Conservation (phyloP, 2,888 invertebrate genomes). For the Petrophora chlorosata region DNA sequence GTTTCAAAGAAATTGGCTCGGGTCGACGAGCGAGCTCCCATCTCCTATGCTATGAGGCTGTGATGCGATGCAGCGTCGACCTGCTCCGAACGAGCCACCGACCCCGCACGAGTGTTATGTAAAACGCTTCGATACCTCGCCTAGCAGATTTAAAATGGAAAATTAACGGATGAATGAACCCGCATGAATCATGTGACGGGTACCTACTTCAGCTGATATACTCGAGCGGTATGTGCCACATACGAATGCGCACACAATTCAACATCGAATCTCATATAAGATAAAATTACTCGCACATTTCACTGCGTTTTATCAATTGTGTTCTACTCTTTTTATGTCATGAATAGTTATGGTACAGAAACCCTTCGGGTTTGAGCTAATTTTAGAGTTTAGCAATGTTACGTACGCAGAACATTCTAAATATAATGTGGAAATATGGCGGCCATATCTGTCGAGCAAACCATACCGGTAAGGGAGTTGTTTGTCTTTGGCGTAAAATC, state of each 20-base stretch:
- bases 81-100: slow-evolving; percentile 30
- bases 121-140: slow-evolving; percentile 35
- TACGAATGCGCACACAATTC: slow-evolving; percentile 2
- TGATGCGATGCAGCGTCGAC: slow-evolving; percentile 45
- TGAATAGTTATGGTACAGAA: neutral
- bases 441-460: slow-evolving; percentile 42
- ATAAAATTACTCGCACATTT: neutral
- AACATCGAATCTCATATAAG: neutral
- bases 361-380: slow-evolving; percentile 7
- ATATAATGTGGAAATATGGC: slow-evolving; percentile 45
- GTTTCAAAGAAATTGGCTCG: slow-evolving; percentile 68
- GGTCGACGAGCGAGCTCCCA: slow-evolving; percentile 46
- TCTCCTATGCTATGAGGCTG: slow-evolving; percentile 38
- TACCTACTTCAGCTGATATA: slow-evolving; percentile 7
- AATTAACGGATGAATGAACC: slow-evolving; percentile 22
- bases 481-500: slow-evolving; percentile 13
- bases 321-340: neutral
- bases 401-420: slow-evolving; percentile 39
- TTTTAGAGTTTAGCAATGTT: slow-evolving; percentile 23
- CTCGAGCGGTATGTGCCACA: slow-evolving; percentile 1
- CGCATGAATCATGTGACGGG: slow-evolving; percentile 17
- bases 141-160: slow-evolving; percentile 29
- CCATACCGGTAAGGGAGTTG: slow-evolving; percentile 33
- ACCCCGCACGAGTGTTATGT: too few species aligned
- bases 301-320: neutral